Percentiles rank a stretch among this genome's conserved stretches.
Evolutionary conservation across 2,888 invertebrate genomes (phyloP).

Genomic region (Cylloceria caligata): DNA sequence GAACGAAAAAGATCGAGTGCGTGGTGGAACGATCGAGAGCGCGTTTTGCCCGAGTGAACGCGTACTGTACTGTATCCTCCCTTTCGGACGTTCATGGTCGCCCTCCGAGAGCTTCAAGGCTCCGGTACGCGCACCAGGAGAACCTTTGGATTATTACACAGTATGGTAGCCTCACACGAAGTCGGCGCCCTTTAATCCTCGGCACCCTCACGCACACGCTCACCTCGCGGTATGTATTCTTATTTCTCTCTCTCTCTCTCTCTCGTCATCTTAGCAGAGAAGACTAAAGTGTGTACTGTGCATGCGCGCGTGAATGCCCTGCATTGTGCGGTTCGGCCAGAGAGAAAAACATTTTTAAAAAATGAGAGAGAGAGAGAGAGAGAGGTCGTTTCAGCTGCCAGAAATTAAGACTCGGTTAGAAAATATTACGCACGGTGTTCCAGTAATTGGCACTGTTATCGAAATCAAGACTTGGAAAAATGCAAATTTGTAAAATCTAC

Average conservation of each 20-base stretch:
- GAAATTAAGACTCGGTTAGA: constrained; percentile 78
- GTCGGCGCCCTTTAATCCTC: constrained; percentile 82
- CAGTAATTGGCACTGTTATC: not conserved
- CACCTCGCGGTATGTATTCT: constrained; percentile 65
- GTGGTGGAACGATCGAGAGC: constrained; percentile 7
- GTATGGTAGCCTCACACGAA: constrained; percentile 80
- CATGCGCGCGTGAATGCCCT: constrained; percentile 77
- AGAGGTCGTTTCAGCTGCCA: constrained; percentile 73
- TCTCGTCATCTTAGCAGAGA: constrained; percentile 15
- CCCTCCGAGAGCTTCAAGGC: constrained; percentile 46
- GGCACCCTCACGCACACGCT: constrained; percentile 55
- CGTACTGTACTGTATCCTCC: constrained; percentile 35
- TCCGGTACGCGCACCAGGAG: constrained; percentile 59
- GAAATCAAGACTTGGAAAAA: not conserved
- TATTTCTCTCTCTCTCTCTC: constrained; percentile 19
- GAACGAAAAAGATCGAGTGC: constrained; percentile 38
- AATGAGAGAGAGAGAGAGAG: not conserved
- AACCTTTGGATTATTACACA: constrained; percentile 73
- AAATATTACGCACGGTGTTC: constrained; percentile 62
- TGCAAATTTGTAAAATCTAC: not conserved
- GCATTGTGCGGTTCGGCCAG: constrained; percentile 73
- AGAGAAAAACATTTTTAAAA: constrained; percentile 14
- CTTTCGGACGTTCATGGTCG: constrained; percentile 46
- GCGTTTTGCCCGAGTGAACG: constrained; percentile 10
- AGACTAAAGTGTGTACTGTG: constrained; percentile 43